phyloP scores from a whole-genome alignment of 1,140 invertebrate species.

The Leptopilina boulardi region DNA sequence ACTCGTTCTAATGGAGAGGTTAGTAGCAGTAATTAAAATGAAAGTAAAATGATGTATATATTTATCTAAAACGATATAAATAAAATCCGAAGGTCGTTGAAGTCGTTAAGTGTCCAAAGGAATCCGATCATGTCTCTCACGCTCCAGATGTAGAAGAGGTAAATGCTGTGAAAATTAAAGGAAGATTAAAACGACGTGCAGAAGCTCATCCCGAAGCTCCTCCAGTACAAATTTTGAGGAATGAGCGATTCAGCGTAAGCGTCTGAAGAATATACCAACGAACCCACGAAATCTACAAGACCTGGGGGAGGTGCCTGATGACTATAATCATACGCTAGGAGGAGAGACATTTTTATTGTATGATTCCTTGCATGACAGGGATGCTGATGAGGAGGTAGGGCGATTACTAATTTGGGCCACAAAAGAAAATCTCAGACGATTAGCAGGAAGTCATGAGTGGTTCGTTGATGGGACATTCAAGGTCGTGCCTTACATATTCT shows the following conservation, averaged over 20 bases:
- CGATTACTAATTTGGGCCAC: conserved; percentile 37
- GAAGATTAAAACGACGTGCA: conserved; percentile 34
- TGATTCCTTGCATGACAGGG: conserved; percentile 11
- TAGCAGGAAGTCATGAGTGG: conserved; percentile 7
- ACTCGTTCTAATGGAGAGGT: conserved; percentile 33
- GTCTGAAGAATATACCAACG: conserved; percentile 33
- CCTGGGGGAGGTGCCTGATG: conserved; percentile 15
- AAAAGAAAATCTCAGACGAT: conserved; percentile 38
- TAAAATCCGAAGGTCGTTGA: conserved; percentile 32
- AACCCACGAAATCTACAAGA: conserved; percentile 32
- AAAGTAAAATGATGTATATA: conserved; percentile 10
- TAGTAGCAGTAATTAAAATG: conserved; percentile 29
- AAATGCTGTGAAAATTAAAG: conserved; percentile 34
- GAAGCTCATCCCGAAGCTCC: conserved; percentile 25
- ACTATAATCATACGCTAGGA: conserved; percentile 28
- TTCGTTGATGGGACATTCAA: conserved; percentile 43
- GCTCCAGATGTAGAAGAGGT: conserved; percentile 39
- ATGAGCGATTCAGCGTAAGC: conserved; percentile 14
- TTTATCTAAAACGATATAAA: neutral
- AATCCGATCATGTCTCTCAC: conserved; percentile 24
- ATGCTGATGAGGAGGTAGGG: conserved; percentile 24
- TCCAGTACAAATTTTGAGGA: no score
- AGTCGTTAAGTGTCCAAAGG: conserved; percentile 9
- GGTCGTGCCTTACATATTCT: conserved; percentile 34
- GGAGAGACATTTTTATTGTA: conserved; percentile 35